Evolutionary conservation across 1,140 invertebrate species (phyloP).

Genomic region (Temnothorax curvispinosus): DNA sequence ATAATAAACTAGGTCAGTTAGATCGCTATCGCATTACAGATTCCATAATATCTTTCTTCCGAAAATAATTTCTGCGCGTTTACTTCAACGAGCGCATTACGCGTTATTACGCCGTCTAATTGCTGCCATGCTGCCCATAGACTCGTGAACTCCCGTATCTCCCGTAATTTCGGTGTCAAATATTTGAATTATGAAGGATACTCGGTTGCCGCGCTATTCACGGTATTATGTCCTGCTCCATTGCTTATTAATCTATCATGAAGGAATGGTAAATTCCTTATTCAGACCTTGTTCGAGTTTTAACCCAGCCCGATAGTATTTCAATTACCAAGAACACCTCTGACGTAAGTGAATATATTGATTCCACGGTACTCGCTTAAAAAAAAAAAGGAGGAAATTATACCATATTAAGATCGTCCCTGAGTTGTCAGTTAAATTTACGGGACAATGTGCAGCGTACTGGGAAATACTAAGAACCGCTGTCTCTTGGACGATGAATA

Average conservation of each 20-base stretch:
- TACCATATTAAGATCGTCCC: conserved; percentile 27
- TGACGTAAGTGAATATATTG: conserved; percentile 41
- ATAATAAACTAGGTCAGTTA: conserved; percentile 28
- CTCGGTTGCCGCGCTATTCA: not conserved
- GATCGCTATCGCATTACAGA: not conserved
- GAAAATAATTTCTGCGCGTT: conserved; percentile 26
- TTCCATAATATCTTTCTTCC: conserved; percentile 1
- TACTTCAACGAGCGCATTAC: not conserved
- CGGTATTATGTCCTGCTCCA: not conserved
- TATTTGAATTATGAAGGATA: conserved; percentile 36
- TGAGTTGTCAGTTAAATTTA: conserved; percentile 43
- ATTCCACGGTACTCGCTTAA: not conserved
- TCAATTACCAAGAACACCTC: conserved; percentile 37
- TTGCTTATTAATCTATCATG: conserved; percentile 30
- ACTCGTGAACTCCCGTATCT: not conserved
- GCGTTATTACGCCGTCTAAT: conserved; percentile 18
- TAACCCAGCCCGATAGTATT: conserved; percentile 24
- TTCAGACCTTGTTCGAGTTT: not conserved
- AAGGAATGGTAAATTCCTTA: not conserved
- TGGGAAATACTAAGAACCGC: conserved; percentile 42
- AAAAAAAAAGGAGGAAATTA: conserved; percentile 42
- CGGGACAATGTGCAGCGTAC: conserved; percentile 12
- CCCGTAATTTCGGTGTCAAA: conserved; percentile 12
- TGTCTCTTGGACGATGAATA: conserved; percentile 26
- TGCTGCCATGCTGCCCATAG: not conserved